Percentiles rank a stretch among this genome's conserved stretches.
Conservation (phyloP, 1,140 invertebrate species). For the Caenorhabditis remanei region DNA sequence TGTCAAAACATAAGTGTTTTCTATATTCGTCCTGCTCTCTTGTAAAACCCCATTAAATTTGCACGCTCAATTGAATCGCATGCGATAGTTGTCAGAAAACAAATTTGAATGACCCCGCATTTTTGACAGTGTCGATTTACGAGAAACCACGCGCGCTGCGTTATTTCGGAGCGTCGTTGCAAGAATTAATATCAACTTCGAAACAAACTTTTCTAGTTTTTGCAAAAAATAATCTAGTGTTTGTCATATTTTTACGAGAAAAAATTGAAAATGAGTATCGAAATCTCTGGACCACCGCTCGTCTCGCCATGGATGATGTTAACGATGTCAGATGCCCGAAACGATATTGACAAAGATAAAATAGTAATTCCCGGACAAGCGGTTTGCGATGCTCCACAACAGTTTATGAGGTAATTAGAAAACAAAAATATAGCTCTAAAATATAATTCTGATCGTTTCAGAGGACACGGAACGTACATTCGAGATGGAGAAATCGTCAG, state of each 20-base stretch:
- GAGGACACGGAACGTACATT: conserved; percentile 95
- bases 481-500: conserved; percentile 86
- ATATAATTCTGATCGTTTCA: conserved; percentile 78
- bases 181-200: not conserved
- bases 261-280: not conserved
- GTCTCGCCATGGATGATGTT: conserved; percentile 46
- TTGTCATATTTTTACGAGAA: not conserved
- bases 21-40: not conserved
- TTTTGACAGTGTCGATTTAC: not conserved
- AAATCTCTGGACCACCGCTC: conserved; percentile 23
- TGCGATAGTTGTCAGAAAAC: not conserved
- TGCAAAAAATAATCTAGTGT: too few relatives aligned
- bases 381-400: conserved; percentile 39
- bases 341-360: conserved; percentile 12
- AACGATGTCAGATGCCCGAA: conserved; percentile 32
- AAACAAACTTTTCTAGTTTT: too few relatives aligned
- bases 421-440: not conserved
- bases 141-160: not conserved
- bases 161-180: conserved; percentile 23
- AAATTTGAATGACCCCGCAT: not conserved
- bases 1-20: not conserved
- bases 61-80: conserved; percentile 10
- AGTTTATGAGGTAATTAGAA: conserved; percentile 14
- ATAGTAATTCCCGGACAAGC: conserved; percentile 33
- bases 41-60: conserved; percentile 18